Base-by-base conservation (phyloP, 92 coral and sea anemone genomes). In the Siderastrea radians region DNA sequence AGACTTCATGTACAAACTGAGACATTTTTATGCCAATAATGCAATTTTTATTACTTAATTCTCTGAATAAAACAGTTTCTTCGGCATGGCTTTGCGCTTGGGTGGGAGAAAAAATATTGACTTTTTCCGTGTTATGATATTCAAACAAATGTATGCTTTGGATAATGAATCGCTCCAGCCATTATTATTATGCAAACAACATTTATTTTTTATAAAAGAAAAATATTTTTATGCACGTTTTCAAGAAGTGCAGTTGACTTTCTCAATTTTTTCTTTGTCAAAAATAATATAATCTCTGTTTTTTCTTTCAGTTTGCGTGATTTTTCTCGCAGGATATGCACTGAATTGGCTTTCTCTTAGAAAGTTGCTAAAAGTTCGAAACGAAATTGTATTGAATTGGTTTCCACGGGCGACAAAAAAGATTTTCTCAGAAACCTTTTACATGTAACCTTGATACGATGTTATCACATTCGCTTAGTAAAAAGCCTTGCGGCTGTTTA, bases 41-140 rank as follows among this genome's bases (percentile, higher is more conserved):
- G 15, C 13, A 59, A 59, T 59, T 7, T 12, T 59, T 3, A 12
- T 7, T 7, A 59, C 16, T 59, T 68, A 19, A n/a, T 17, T 68
- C 38, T 68, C 50, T 13, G 16, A 0, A 59, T 15, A 16, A 61
- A 2, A 61, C 16, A 61, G 16, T 13, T 14, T 14, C 16, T 61
- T 61, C 19, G 26, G 66, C 66, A 61, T 19, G 66, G 14, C 14
- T 61, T 61, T 61, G 66, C 26, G 66, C 66, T 61, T 3, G 66
- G 66, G 66, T 13, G 66, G 66, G 38, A 81, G 6, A 58, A 82
- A 82, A 48, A 82, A 82, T 70, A 70, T 82, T 82, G 77, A 82
- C 65, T 46, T 8, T 54, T 53, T n/a, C 5, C 6, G 3, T 6
- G 10, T 44, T 5, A 6, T 38, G 51, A 15, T 52, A 5, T 51